Conservation (phyloP, 2,113 vertebrate species). For the Laticauda colubrina region DNA sequence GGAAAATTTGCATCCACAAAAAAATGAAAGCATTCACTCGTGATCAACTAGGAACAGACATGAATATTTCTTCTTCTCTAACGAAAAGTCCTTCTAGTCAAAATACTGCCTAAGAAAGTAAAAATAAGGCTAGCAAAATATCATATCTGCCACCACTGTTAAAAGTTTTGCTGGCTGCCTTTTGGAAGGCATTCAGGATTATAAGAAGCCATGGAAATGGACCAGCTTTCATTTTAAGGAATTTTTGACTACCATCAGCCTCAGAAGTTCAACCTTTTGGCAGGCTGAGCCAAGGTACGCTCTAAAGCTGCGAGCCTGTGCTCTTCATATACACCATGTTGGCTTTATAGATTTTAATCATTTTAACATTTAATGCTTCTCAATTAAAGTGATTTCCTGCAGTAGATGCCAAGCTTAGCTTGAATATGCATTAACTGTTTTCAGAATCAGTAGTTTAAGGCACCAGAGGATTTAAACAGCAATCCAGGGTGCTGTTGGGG, state of each 20-base stretch:
- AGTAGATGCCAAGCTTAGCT: slow-evolving; percentile 78
- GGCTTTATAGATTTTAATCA: slow-evolving; percentile 75
- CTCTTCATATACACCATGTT: slow-evolving; percentile 56
- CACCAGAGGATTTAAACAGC: slow-evolving; percentile 83
- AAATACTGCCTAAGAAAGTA: background rate
- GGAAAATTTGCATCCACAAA: background rate
- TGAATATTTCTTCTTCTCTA: background rate
- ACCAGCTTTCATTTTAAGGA: slow-evolving; percentile 27
- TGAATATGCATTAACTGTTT: slow-evolving; percentile 79
- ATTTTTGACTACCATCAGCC: slow-evolving; percentile 27
- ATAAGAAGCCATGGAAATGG: slow-evolving; percentile 13
- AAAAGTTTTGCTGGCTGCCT: background rate
- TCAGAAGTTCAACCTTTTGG: slow-evolving; percentile 18
- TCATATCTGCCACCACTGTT: too few relatives aligned
- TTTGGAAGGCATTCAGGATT: background rate
- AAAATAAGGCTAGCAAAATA: background rate
- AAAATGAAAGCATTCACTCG: background rate
- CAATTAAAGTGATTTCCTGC: slow-evolving; percentile 84
- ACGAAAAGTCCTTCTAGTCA: background rate
- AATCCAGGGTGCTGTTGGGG: slow-evolving; percentile 75
- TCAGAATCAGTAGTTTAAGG: slow-evolving; percentile 83
- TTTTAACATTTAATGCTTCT: slow-evolving; percentile 83
- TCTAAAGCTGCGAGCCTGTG: slow-evolving; percentile 4
- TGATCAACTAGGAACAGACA: background rate
- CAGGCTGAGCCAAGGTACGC: background rate